Evolutionary conservation across 2,797 vertebrate genomes (phyloP).

Genomic region (Amazona finschi): DNA sequence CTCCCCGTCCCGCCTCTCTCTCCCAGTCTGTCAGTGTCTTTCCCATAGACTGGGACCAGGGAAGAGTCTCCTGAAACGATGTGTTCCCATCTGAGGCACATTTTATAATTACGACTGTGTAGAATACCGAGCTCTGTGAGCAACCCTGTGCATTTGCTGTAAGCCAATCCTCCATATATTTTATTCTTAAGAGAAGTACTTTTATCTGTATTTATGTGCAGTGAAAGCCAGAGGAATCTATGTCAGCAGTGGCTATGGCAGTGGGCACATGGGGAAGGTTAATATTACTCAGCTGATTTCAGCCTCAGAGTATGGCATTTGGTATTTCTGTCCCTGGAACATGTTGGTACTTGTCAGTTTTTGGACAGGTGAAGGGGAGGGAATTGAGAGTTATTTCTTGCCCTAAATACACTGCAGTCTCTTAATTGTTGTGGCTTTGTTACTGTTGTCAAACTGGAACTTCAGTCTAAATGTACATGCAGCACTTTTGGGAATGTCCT

Average conservation of each 20-base stretch:
- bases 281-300: slow-evolving; percentile 40
- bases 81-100: neutral
- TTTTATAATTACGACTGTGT: neutral
- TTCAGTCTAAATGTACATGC: neutral
- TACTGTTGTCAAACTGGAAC: neutral
- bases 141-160: neutral
- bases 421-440: neutral
- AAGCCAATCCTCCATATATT: neutral
- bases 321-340: slow-evolving; percentile 41
- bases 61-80: neutral
- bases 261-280: neutral
- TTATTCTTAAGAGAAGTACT: neutral
- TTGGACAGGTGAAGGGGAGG: slow-evolving; percentile 11
- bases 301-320: slow-evolving; percentile 32
- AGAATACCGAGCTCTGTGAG: neutral
- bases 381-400: neutral
- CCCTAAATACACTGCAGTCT: neutral
- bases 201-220: neutral
- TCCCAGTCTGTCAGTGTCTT: neutral
- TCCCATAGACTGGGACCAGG: neutral
- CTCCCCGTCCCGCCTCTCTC: neutral
- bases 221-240: neutral
- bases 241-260: neutral
- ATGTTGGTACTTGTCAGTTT: neutral
- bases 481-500: neutral